Evolutionary conservation across 1,140 invertebrate genomes (phyloP).

Genomic region (Drosophila grimshawi): DNA sequence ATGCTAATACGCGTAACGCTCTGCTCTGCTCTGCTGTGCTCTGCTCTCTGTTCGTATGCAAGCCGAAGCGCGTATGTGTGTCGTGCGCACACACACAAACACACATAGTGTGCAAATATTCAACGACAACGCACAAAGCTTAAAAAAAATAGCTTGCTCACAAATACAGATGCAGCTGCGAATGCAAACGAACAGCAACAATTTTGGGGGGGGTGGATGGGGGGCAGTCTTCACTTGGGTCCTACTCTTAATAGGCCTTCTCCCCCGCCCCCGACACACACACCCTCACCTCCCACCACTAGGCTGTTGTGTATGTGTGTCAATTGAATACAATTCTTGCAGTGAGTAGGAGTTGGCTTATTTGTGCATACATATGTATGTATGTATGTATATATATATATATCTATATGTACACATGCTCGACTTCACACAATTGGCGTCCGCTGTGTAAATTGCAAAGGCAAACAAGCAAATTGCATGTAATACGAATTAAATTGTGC

Average conservation of each 20-base stretch:
- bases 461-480: slow-evolving; percentile 57
- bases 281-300: neutral
- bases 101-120: slow-evolving; percentile 45
- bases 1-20: slow-evolving; percentile 62
- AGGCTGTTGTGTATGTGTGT: slow-evolving; percentile 50
- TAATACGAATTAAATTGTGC: slow-evolving; percentile 67
- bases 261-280: neutral
- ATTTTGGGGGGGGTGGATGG: neutral
- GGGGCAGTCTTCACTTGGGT: neutral
- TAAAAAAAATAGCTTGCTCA: slow-evolving; percentile 37
- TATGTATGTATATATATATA: neutral
- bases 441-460: slow-evolving; percentile 40
- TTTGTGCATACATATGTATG: slow-evolving; percentile 41
- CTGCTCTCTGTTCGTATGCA: slow-evolving; percentile 22
- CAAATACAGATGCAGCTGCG: slow-evolving; percentile 36
- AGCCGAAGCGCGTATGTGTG: slow-evolving; percentile 13
- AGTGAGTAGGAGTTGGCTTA: slow-evolving; percentile 29
- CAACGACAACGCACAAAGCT: slow-evolving; percentile 58
- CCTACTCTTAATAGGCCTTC: slow-evolving; percentile 8
- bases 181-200: slow-evolving; percentile 10
- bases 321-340: slow-evolving; percentile 56
- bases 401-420: slow-evolving; percentile 10
- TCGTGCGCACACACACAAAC: neutral
- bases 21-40: neutral
- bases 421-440: slow-evolving; percentile 36